Conservation (phyloP, 2,888 invertebrate species). For the Coelinius sp. region DNA sequence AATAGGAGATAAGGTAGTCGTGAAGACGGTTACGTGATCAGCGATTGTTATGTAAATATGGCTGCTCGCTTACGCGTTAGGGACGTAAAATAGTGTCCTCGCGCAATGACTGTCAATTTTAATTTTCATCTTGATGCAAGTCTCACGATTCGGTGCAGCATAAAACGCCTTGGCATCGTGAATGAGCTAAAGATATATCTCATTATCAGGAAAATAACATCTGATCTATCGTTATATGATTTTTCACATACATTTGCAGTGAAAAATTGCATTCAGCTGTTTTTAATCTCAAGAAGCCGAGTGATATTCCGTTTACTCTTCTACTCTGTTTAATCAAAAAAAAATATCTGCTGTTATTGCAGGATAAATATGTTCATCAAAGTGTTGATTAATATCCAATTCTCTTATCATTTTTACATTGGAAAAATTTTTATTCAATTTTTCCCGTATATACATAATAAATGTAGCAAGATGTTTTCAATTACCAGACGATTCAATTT, state of each 20-base stretch:
- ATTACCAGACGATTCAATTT: background rate
- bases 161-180: constrained; percentile 19
- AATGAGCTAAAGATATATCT: constrained; percentile 14
- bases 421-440: background rate
- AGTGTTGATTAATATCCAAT: background rate
- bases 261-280: background rate
- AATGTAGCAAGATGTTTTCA: background rate
- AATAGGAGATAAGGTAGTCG: constrained; percentile 51
- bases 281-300: background rate
- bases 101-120: constrained; percentile 58
- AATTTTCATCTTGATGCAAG: constrained; percentile 52
- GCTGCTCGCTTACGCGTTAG: constrained; percentile 57
- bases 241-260: background rate
- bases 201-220: constrained; percentile 30
- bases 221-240: background rate
- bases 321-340: background rate
- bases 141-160: constrained; percentile 27
- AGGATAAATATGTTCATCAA: background rate
- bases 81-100: constrained; percentile 50
- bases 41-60: constrained; percentile 68
- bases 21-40: constrained; percentile 65
- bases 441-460: background rate
- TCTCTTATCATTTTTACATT: background rate
- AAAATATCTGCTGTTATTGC: background rate
- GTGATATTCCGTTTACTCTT: background rate